These are phyloP conservation scores for Xanthorhoe designata DNA, from an alignment of 2,888 invertebrate species.

Conservation along the genomic window DNA sequence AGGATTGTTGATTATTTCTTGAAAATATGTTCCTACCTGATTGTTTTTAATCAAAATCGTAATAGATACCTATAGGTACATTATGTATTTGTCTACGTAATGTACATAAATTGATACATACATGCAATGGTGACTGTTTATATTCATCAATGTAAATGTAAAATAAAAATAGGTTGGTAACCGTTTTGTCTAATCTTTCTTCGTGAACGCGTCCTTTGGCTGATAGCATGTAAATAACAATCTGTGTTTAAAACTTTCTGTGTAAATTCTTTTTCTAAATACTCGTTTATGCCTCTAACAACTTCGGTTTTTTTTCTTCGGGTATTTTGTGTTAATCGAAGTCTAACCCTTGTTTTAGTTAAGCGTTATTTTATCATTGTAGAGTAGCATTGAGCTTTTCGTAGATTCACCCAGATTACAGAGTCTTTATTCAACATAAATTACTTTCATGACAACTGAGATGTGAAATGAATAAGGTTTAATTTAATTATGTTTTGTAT, in stretches of 20 bases:
- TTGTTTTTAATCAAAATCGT: background rate
- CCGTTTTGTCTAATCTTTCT: background rate
- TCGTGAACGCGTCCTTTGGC: constrained; percentile 12
- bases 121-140: background rate
- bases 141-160: background rate
- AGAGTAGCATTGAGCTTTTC: constrained; percentile 44
- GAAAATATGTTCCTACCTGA: background rate
- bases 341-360: constrained; percentile 67
- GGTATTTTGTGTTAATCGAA: constrained; percentile 50
- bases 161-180: background rate
- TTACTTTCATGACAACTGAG: background rate
- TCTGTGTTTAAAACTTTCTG: constrained; percentile 22
- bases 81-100: background rate
- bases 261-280: constrained; percentile 27
- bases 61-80: too few species aligned
- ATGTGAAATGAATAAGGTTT: background rate
- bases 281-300: constrained; percentile 42
- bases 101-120: background rate
- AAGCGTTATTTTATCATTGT: constrained; percentile 63
- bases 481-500: background rate
- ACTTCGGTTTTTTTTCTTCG: constrained; percentile 48
- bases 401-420: constrained; percentile 9
- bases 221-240: constrained; percentile 33
- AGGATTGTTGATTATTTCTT: background rate
- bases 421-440: background rate